phyloP scores from a whole-genome alignment of 92 coral and sea anemone genomes.

The Parazoanthus atlanticus region DNA sequence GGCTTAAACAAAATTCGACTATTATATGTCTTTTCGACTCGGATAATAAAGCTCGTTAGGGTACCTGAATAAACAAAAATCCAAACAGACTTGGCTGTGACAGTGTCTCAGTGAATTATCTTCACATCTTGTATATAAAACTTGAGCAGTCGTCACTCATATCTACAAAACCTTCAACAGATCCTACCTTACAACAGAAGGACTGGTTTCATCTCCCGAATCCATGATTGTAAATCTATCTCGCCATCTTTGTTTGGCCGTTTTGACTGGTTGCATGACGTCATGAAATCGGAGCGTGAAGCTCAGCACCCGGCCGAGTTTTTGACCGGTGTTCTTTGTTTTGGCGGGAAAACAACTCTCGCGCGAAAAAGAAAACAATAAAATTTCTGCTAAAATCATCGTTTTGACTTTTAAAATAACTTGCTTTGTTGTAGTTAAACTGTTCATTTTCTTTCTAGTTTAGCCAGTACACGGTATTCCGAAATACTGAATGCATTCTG shows the following conservation, averaged over 20 bases:
- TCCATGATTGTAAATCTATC: conserved; percentile 18
- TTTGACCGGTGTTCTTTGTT: conserved; percentile 13
- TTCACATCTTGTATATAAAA: background rate
- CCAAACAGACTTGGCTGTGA: background rate
- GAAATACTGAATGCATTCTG: background rate
- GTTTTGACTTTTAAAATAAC: too few species aligned
- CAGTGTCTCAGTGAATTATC: background rate
- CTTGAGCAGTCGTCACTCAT: background rate
- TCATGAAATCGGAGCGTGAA: conserved; percentile 33
- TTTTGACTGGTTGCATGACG: conserved; percentile 28
- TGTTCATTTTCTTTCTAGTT: background rate
- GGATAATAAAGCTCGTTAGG: background rate
- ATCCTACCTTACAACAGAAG: conserved; percentile 3
- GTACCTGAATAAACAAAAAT: conserved; percentile 27
- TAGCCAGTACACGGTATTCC: background rate
- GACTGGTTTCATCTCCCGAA: background rate
- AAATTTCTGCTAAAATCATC: background rate
- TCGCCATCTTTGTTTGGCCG: conserved; percentile 33
- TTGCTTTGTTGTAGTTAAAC: background rate
- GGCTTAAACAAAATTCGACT: background rate
- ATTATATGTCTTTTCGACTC: background rate
- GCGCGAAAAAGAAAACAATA: background rate
- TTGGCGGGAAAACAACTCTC: background rate
- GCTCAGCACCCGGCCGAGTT: background rate
- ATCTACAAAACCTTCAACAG: background rate